Evolutionary conservation across 53 echinoderm and acorn worm genomes (phyloP), one percentile per base, ranked within the genome.

Genomic region (Echinometra lucunter): DNA sequence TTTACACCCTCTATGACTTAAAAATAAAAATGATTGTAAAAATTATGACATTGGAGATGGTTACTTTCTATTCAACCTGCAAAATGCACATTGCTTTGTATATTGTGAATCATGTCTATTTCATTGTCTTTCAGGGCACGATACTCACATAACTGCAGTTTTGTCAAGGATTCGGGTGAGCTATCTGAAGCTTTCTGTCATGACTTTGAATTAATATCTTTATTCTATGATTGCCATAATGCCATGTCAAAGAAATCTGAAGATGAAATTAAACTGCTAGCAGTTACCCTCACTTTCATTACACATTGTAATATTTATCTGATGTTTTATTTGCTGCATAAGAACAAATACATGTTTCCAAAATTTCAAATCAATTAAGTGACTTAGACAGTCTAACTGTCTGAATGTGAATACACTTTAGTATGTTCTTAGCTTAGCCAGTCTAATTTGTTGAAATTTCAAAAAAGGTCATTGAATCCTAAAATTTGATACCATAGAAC

Each of bases 131-230:
- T 94, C 57, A 98, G 98, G 95, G 75, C 95, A 97, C 89, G 98
- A 98, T 92, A 96, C 97, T 42, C 97, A 97, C 89, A 95, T 98
- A 45, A 97, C 97, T 45, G 92, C 97, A 69, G 97, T 98, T 32
- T 91, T 98, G 40, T 70, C 98, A 35, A 95, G 96, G 45, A 98
- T 98, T 45, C 96, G 96, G 97, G 98, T 98, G 96, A 97, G 97
- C n/a, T 57, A 56, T 53, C 72, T 78, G 23, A 57, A 57, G 28
- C 87, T 35, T 87, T 87, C 45, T 38, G n/a, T 44, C 27, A 83
- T 72, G 13, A 13, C 15, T 72, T 32, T 72, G 72, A 34, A 35
- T 9, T 70, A 15, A 12, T 70, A 27, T 30, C 6, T 69, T 70
- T 70, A 28, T 34, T 70, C 11, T 5, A 70, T n/a, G 8, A 32